Evolutionary conservation across 2,888 invertebrate species (phyloP).

Genomic region (Athripsodes cinereus): DNA sequence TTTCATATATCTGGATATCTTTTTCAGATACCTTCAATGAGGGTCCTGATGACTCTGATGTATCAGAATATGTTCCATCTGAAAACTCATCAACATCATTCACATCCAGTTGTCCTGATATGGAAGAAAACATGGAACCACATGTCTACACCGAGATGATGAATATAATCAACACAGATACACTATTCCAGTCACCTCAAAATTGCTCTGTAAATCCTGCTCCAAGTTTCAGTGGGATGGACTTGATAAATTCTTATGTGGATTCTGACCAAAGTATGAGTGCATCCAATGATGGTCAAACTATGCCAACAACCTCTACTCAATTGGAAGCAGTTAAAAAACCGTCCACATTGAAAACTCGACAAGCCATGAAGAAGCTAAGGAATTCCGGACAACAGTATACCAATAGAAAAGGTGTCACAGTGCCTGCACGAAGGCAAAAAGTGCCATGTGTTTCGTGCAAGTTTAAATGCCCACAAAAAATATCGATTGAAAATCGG

Average conservation of each 20-base stretch:
- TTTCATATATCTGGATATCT: neutral
- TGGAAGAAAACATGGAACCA: neutral
- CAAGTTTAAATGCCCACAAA: slow-evolving; percentile 4
- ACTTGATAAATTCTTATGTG: slow-evolving; percentile 1
- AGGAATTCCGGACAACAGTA: slow-evolving; percentile 1
- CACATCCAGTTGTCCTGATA: neutral
- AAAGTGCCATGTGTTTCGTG: neutral
- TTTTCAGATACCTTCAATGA: neutral
- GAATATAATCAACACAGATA: neutral
- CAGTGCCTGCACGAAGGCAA: neutral
- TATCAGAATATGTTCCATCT: neutral
- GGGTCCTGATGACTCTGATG: neutral
- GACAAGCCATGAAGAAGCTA: neutral
- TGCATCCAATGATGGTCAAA: slow-evolving; percentile 1
- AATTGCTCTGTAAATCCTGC: neutral
- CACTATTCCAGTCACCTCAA: neutral
- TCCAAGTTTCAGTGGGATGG: neutral
- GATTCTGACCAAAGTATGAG: neutral
- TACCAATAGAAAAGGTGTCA: neutral
- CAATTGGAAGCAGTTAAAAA: neutral
- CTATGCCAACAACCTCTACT: slow-evolving; percentile 2
- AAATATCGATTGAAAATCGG: slow-evolving; percentile 4
- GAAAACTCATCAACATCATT: neutral
- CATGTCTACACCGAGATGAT: neutral
- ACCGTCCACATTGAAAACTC: neutral